Base-by-base conservation (phyloP, 2,888 invertebrate genomes). In the Eueremaeus valkanovi region DNA sequence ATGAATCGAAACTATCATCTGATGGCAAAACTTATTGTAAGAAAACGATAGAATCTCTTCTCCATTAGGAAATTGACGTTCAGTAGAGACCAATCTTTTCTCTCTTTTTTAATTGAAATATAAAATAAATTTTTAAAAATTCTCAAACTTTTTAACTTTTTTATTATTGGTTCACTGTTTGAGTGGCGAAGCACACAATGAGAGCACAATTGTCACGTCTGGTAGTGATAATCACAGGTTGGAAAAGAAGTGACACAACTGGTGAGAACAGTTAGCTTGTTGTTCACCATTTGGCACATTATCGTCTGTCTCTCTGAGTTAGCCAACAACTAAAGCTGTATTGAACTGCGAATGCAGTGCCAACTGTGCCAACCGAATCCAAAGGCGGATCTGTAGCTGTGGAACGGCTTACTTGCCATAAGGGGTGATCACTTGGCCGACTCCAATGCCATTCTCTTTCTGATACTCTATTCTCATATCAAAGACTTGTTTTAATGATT, bases 291-390 rank as follows among this genome's bases (percentile, higher is more conserved):
- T 61, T 61, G 61, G 61, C 61, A 61, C 61, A 29, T 61, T 61
- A 61, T 61, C 61, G 9, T 61, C 61, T 51, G 51, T 51, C 51
- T 11, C 51, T 16, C 51, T 9, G 29, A 61, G 61, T 61, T 61
- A 13, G 61, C 61, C 27, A 13, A 27, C 61, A 13, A 61, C 61
- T 61, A 16, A 29, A 61, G 11, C 18, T 5, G 16, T 21, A 61
- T 27, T 16, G 61, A 13, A 29, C 31, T 31, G 61, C 31, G 61
- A 27, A 21, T 29, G 31, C 61, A 61, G 29, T 27, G 61, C 27
- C 61, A 61, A 29, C 61, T 21, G 29, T 27, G 29, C 31, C 61
- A 55, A 61, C 61, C 61, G 61, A 61, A n/a, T 61, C 29, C 61
- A 61, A 16, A 61, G 61, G 61, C 61, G 61, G 27, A 61, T 27